Base-by-base conservation (phyloP, 2,113 vertebrate genomes). In the Callaeas wilsoni region DNA sequence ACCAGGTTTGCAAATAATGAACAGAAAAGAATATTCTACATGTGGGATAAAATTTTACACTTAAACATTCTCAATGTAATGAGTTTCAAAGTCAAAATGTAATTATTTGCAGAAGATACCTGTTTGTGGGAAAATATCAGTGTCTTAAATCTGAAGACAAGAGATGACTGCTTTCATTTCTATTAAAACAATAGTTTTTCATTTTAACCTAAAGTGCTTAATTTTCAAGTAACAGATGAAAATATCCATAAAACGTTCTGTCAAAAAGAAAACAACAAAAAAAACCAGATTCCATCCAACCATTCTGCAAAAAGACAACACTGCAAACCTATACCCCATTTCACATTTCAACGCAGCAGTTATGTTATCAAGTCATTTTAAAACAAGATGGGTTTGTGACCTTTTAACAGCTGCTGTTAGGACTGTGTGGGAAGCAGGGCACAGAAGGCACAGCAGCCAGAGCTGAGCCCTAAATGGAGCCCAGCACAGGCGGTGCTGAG, bases 371-470 rank as follows among this genome's bases (percentile, higher is more conserved):
- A 44, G 35, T 12, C 0, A 46, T 29, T 64, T n/a, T 2, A 15
- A 42, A 63, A 32, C 86, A 1, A 42, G 25, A 16, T 1, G 1
- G 16, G 9, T 87, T 33, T 71, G 29, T 42, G 17, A 80, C 33
- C 47, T 87, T 73, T 17, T 12, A 30, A 5, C 20, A 60, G 35
- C 5, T 27, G n/a, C 4, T 60, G 37, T 26, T 57, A 15, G 7
- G 1, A 0, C 42, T 0, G 0, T 2, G 4, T 42, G 52, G 49
- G 44, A 42, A 71, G 30, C 35, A 23, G 21, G 0, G 13, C 37
- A 37, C 14, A 41, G 41, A 17, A 30, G 63, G 39, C 0, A 1
- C 16, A 25, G 16, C 39, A 46, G 33, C 47, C 64, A 23, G 23
- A 35, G 30, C 21, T 7, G 20, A 55, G 25, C 23, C 2, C 0